A percentile compares a stretch with the other conserved stretches of the same genome.
Evolutionary conservation across 2,888 invertebrate genomes (phyloP).

Genomic region (Crepidodera aurea): DNA sequence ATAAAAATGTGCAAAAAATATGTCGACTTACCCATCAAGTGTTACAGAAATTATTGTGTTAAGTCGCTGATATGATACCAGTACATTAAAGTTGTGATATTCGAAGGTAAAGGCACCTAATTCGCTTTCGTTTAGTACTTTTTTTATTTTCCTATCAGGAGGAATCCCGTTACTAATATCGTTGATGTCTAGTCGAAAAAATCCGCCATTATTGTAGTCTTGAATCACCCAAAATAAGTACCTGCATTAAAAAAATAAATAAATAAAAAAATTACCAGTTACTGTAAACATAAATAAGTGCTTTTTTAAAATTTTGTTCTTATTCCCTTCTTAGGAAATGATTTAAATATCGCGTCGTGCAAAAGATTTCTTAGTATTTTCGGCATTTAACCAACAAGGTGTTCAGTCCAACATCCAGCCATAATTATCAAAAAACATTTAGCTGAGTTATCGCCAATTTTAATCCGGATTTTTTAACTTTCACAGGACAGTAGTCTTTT

Average conservation of each 20-base stretch:
- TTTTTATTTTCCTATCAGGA: conserved; percentile 72
- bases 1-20: too few relatives aligned
- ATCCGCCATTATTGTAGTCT: conserved; percentile 68
- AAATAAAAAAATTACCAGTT: not conserved
- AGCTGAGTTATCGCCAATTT: too few relatives aligned
- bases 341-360: too few relatives aligned
- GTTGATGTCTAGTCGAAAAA: conserved; percentile 80
- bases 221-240: conserved; percentile 82
- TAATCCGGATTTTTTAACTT: too few relatives aligned
- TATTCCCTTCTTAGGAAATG: too few relatives aligned
- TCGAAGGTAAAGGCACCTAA: conserved; percentile 87
- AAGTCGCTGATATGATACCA: conserved; percentile 76
- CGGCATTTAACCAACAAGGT: too few relatives aligned
- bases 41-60: conserved; percentile 85
- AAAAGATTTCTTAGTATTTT: too few relatives aligned
- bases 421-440: too few relatives aligned
- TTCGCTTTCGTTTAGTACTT: conserved; percentile 71
- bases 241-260: conserved; percentile 58
- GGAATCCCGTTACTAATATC: conserved; percentile 79
- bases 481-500: too few relatives aligned
- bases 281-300: not conserved
- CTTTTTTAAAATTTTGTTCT: too few relatives aligned
- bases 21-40: conserved; percentile 74
- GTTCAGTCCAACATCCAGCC: too few relatives aligned
- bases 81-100: conserved; percentile 79